Evolutionary conservation across 2,113 vertebrate genomes (phyloP), one percentile per base, ranked within the genome.

Genomic region (Dicrurus megarhynchus): DNA sequence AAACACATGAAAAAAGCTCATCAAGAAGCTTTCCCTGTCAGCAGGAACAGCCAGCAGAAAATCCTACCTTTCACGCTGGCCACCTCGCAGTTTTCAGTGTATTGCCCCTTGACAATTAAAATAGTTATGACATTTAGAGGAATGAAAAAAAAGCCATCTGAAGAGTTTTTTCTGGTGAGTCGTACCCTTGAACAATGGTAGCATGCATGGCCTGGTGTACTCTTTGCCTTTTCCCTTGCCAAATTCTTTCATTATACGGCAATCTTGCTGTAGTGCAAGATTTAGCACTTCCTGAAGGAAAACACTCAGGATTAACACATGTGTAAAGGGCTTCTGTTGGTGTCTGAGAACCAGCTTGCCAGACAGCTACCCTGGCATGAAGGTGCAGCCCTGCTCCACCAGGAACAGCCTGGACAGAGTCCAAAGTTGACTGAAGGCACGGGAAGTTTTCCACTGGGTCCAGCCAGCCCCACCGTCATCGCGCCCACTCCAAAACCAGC

Each of bases 251-350:
- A 65, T 64, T 74, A 60, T 37, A 87, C 47, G 73, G 53, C 35
- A 94, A 14, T 85, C 60, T 55, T 75, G 85, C 57, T 65, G 53
- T 23, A 95, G 52, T 27, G 41, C 39, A 91, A 60, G 50, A 87
- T 83, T 95, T 84, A 93, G 59, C 86, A 89, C 74, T 95, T 94
- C 46, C 64, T 55, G 60, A 77, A 88, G 84, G 71, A 88, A 94
- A 93, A 46, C 50, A 81, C 78, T 32, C 73, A 52, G 87, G 60
- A 90, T 27, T 42, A 78, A 81, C 49, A 73, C 26, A 11, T 23
- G 56, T 68, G 28, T 26, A 50, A 7, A 70, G 47, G 44, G 32
- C 63, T 95, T 90, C 92, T 70, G 59, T 33, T 18, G 28, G 46
- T 95, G 95, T 87, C 93, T 46, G 95, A 95, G 89, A 92, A 76